Evolutionary conservation across 2,113 vertebrate species (phyloP).

Genomic region (Saimiri boliviensis): DNA sequence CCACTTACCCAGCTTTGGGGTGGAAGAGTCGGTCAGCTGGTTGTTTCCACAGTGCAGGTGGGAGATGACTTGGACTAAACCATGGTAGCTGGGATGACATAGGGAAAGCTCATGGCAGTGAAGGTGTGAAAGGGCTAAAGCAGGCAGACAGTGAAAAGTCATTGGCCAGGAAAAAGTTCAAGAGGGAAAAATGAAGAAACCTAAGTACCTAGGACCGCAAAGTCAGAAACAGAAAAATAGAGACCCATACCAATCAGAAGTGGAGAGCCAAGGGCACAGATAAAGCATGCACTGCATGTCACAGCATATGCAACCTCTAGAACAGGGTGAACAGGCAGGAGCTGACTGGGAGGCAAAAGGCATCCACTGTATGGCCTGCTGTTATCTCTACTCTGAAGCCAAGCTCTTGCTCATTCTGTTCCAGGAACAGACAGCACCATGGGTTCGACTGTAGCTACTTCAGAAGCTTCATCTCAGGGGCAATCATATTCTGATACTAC

Average conservation of each 20-base stretch:
- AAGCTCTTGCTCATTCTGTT: neutral
- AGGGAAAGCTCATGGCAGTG: neutral
- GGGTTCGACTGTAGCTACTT: neutral
- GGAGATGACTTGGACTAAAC: neutral
- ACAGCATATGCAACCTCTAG: neutral
- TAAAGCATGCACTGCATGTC: neutral
- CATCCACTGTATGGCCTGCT: neutral
- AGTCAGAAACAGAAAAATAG: neutral
- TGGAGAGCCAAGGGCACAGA: neutral
- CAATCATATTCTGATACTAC: neutral
- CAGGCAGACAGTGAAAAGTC: constrained; percentile 9
- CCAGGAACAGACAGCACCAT: neutral
- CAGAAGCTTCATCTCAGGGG: neutral
- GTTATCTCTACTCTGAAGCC: neutral
- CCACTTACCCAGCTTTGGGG: neutral
- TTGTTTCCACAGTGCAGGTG: neutral
- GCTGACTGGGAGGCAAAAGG: neutral
- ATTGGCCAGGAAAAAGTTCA: neutral
- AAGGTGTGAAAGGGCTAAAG: neutral
- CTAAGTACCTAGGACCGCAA: neutral
- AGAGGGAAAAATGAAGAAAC: neutral
- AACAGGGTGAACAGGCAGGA: neutral
- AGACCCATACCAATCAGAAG: neutral
- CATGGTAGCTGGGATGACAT: neutral
- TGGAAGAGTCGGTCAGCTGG: neutral